A percentile compares a stretch with the other conserved stretches of the same genome.
These are phyloP conservation scores for Coranthus polyacanthus DNA, from an alignment of 2,797 vertebrate species.

Conservation along the genomic window DNA sequence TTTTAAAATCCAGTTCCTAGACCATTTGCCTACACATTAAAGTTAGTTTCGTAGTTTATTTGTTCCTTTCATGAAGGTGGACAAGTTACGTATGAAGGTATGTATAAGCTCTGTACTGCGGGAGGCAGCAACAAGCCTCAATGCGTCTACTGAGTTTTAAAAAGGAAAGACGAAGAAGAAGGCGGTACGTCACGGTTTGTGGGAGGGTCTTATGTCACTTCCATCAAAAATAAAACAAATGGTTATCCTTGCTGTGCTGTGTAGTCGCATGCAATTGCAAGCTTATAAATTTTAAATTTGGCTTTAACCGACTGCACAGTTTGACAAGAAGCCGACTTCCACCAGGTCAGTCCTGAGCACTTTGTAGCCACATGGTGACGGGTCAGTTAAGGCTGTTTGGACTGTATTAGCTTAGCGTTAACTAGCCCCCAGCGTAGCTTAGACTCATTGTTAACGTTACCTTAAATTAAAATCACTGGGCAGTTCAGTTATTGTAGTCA, in stretches of 20 bases:
- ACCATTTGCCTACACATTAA: too few relatives aligned
- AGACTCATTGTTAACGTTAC: background rate
- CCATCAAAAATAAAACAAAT: constrained; percentile 62
- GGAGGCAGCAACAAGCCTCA: constrained; percentile 3
- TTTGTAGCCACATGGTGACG: fast-evolving
- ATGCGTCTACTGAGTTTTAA: too few relatives aligned
- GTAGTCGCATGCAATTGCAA: background rate
- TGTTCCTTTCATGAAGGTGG: too few relatives aligned
- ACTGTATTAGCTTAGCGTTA: background rate
- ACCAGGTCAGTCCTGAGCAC: constrained; percentile 42
- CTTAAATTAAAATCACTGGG: background rate
- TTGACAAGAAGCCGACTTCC: background rate
- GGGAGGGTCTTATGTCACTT: constrained; percentile 37
- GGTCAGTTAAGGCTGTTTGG: background rate
- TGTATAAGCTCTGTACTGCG: background rate
- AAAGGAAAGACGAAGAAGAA: constrained; percentile 15
- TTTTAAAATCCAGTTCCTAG: too few relatives aligned
- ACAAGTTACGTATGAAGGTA: too few relatives aligned
- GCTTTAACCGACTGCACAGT: background rate
- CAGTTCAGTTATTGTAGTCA: background rate
- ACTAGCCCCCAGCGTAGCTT: constrained; percentile 10
- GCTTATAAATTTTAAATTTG: background rate
- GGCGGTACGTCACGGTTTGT: background rate
- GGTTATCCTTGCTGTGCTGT: constrained; percentile 1
- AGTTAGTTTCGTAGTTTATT: too few relatives aligned